Evolutionary conservation across 2,888 invertebrate species (phyloP), one percentile per base, ranked within the genome.

Genomic region (Pristionchus arcanus): DNA sequence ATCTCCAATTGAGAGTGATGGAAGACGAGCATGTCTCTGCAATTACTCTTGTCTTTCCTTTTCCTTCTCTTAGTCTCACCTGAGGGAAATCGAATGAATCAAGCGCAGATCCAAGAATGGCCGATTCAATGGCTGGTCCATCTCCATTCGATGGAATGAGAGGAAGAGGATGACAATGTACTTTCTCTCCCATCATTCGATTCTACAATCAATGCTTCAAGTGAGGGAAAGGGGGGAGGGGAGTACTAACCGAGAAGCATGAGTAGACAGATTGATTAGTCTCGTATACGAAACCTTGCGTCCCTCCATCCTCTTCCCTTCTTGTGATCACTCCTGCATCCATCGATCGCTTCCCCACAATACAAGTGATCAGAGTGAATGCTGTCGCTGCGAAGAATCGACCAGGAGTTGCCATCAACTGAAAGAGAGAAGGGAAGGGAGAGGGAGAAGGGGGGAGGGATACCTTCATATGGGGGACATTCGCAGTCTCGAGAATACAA

Each of bases 381-480:
- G 98, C 98, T 59, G 98, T 97, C 71, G 98, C 97, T 5, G 98
- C 98, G 96, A 97, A 98, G 96, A 97, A 99, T 28, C 99, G 97
- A 4, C 99, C 99, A 1, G 98, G 98, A 95, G 98, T 98, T 21
- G 98, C 98, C 94, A 99, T 98, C 91, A 99, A 97, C 42, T 97
- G 77, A 71, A 42, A 42, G 68, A 68, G 37, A 31, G 21, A 16
- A 21, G 16, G 81, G 42, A 21, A 16, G 31, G 42, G 15, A 19
- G 55, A 55, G 3, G 34, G 77, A 34, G 77, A 42, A 71, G 31
- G 55, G 53, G 25, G 28, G 68, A 74, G 31, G 71, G 34, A 25
- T 49, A 87, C 87, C 68, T 87, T 87, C 42, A 87, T 19, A 59
- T 31, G 34, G 19, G 87, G 66, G 11, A n/a, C 28, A 49, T 66